Percentiles rank a stretch among this genome's conserved stretches.
phyloP scores from a whole-genome alignment of 1,140 invertebrate genomes.

The Drosophila nikananu region DNA sequence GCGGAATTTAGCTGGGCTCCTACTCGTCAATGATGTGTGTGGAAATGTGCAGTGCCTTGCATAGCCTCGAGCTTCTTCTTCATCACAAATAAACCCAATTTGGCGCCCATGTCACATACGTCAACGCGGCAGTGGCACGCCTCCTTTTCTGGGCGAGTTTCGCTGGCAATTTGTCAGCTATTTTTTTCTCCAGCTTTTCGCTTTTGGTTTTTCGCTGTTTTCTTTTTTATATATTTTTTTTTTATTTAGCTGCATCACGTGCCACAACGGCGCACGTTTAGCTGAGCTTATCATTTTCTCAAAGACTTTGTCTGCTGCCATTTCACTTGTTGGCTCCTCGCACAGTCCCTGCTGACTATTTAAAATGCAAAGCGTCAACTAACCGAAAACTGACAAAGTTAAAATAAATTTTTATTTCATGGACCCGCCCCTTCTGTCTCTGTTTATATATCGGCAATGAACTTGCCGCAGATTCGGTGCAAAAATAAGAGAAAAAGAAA shows the following conservation, averaged over 20 bases:
- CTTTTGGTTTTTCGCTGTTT: conserved; percentile 18
- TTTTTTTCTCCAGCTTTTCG: conserved; percentile 42
- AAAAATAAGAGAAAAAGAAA: conserved; percentile 18
- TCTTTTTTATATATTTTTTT: conserved; percentile 12
- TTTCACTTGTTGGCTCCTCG: conserved; percentile 25
- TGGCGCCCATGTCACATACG: conserved; percentile 82
- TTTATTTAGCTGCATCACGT: conserved; percentile 74
- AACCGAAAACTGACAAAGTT: conserved; percentile 81
- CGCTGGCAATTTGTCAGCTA: conserved; percentile 76
- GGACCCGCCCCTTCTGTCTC: conserved; percentile 59
- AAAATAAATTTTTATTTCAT: conserved; percentile 84
- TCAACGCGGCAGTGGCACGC: conserved; percentile 71
- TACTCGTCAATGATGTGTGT: conserved; percentile 2
- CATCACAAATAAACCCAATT: conserved; percentile 70
- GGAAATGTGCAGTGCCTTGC: conserved; percentile 29
- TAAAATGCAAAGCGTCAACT: conserved; percentile 81
- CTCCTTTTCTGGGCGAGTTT: conserved; percentile 51
- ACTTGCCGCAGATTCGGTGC: conserved; percentile 68
- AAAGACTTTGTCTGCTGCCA: conserved; percentile 55
- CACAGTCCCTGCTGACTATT: conserved; percentile 47
- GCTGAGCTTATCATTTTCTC: conserved; percentile 84
- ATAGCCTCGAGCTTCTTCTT: conserved; percentile 23
- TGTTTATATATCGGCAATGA: conserved; percentile 76
- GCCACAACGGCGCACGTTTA: conserved; percentile 76
- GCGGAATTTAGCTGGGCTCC: conserved; percentile 66